Evolutionary conservation across 2,797 vertebrate genomes (phyloP).

Genomic region (Tympanoctomys barrerae): DNA sequence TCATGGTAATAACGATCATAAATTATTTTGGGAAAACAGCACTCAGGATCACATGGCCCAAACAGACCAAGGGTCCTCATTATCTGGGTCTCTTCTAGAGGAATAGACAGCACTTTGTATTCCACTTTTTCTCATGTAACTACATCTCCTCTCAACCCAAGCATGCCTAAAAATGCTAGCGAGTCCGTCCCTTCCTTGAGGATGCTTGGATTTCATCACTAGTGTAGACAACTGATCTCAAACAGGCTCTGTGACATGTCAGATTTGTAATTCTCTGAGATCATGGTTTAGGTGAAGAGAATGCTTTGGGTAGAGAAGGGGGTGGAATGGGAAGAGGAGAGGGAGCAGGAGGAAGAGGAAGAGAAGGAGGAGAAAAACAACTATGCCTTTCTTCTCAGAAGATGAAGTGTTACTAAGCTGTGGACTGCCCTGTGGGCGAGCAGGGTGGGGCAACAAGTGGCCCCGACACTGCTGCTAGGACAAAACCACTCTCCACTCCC

Average conservation of each 20-base stretch:
- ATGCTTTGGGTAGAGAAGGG: neutral
- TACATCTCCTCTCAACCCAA: constrained; percentile 64
- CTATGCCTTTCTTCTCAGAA: constrained; percentile 75
- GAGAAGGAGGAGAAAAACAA: constrained; percentile 55
- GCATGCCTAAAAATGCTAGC: constrained; percentile 53
- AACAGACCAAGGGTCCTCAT: neutral
- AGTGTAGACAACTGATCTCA: constrained; percentile 68
- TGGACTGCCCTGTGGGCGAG: neutral
- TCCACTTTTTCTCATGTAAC: constrained; percentile 25
- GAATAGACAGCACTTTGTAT: constrained; percentile 45
- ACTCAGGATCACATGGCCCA: neutral
- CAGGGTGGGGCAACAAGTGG: neutral
- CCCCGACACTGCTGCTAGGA: neutral
- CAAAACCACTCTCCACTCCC: neutral
- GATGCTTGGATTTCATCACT: constrained; percentile 57
- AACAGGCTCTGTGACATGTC: constrained; percentile 62
- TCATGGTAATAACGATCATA: neutral
- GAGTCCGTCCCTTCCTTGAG: constrained; percentile 56
- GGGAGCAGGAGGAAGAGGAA: neutral
- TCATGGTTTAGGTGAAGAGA: constrained; percentile 76
- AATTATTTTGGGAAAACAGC: neutral
- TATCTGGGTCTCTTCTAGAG: neutral
- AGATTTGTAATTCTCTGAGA: constrained; percentile 77
- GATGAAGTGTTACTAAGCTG: constrained; percentile 76
- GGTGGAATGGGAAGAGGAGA: neutral